Conservation (phyloP, 2,797 vertebrate species). For the Fistularia tabacaria region DNA sequence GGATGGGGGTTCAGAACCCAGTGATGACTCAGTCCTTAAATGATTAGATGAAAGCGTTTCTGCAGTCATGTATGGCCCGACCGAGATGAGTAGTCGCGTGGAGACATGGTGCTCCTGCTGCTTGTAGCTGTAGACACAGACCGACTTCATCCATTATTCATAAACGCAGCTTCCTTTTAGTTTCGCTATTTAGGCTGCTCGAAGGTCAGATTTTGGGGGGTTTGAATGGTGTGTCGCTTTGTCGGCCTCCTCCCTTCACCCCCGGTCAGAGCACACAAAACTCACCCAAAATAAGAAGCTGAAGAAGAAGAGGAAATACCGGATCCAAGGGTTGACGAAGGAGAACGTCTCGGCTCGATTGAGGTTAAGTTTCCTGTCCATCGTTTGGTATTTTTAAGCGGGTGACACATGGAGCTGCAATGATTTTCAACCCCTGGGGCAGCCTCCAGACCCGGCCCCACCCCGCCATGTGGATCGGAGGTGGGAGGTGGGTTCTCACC, state of each 20-base stretch:
- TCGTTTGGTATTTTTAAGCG: constrained; percentile 28
- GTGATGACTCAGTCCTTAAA: too few relatives aligned
- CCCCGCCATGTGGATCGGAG: constrained; percentile 29
- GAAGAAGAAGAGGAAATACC: constrained; percentile 81
- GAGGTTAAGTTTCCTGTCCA: constrained; percentile 69
- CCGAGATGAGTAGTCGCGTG: constrained; percentile 35
- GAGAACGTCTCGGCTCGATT: constrained; percentile 72
- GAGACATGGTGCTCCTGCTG: constrained; percentile 16
- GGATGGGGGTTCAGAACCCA: too few relatives aligned
- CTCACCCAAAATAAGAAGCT: constrained; percentile 82
- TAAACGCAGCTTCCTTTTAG: constrained; percentile 11
- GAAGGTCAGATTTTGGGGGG: background rate
- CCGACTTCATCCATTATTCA: constrained; percentile 45
- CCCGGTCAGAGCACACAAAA: constrained; percentile 17
- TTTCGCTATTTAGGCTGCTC: constrained; percentile 1
- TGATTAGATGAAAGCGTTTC: constrained; percentile 1
- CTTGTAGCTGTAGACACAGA: constrained; percentile 22
- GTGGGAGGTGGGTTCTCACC: background rate
- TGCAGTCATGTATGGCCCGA: constrained; percentile 35
- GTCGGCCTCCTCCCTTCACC: background rate
- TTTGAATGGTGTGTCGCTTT: background rate
- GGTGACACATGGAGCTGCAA: background rate
- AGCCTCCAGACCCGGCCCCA: constrained; percentile 22
- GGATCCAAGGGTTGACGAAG: constrained; percentile 78
- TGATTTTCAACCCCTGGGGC: constrained; percentile 27